Evolutionary conservation across 1,140 invertebrate species (phyloP), one percentile per base, ranked within the genome.

Genomic region (Protaetia brevitarsis): DNA sequence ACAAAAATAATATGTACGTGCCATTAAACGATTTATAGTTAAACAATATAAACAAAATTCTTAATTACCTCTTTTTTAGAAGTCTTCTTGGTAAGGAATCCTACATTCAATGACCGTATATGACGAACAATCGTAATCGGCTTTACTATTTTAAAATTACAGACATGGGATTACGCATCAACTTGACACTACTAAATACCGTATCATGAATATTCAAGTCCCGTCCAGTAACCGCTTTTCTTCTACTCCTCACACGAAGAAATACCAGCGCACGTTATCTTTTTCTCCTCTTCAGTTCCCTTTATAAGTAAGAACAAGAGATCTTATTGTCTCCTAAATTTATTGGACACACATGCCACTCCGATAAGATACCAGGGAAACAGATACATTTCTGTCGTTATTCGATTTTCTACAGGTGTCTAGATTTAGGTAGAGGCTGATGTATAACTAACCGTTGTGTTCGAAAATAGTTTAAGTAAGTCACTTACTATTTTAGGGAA

Each of bases 321-420:
- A 23, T 23, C 26, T 23, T 10, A 23, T 51, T 16, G 21, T 23
- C 26, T 16, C 11, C 26, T 51, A 51, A 51, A 51, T 51, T 51
- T 51, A 51, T 51, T 51, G 41, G 41, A 51, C 41, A 51, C 41
- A 51, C 41, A 51, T 51, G 41, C 26, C 41, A 23, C 19, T 19
- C 13, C 21, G 41, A 51, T 51, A 51, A 51, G 41, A 51, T 51
- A 51, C 16, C n/a, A 34, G 13, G 6, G 41, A 19, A 51, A 51
- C 41, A 51, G 41, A 51, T 51, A 51, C 19, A 23, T 51, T 51
- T 13, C 13, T 51, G 16, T 51, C 41, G 41, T 51, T 51, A 51
- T 51, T 51, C 19, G 41, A 51, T 51, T 19, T 23, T 23, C 16
- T 51, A 51, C 41, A 51, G 41, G 13, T 51, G 41, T 10, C 4